Evolutionary conservation across 2,797 vertebrate species (phyloP).

Genomic region (Champsocephalus gunnari): DNA sequence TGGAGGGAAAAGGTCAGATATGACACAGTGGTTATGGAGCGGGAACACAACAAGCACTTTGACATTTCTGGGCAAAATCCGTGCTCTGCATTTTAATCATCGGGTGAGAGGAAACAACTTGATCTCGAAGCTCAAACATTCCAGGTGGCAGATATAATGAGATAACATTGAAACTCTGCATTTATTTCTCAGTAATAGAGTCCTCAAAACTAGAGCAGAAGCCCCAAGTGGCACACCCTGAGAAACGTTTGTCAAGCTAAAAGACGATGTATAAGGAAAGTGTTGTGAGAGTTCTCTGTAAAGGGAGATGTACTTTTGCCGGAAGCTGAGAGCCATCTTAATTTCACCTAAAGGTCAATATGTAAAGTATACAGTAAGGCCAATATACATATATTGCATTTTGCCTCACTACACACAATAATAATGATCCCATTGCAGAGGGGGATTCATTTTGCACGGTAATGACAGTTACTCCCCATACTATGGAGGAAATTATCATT

Average conservation of each 20-base stretch:
- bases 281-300: constrained; percentile 7
- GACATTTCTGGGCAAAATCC: constrained; percentile 74
- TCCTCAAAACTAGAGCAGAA: constrained; percentile 22
- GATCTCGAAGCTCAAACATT: constrained; percentile 10
- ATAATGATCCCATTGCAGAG: constrained; percentile 55
- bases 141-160: constrained; percentile 45
- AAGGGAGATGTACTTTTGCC: constrained; percentile 5
- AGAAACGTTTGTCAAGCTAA: constrained; percentile 33
- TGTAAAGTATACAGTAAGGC: constrained; percentile 10
- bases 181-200: constrained; percentile 24
- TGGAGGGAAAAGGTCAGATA: constrained; percentile 82
- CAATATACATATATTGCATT: constrained; percentile 8
- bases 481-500: constrained; percentile 62
- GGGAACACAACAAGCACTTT: constrained; percentile 71
- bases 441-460: constrained; percentile 57
- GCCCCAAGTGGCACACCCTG: constrained; percentile 9
- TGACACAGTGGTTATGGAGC: constrained; percentile 66
- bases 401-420: constrained; percentile 28
- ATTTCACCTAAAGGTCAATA: constrained; percentile 39
- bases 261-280: constrained; percentile 7
- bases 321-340: background rate
- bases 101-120: constrained; percentile 32
- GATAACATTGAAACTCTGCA: constrained; percentile 28
- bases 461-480: constrained; percentile 60
- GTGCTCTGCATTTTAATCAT: constrained; percentile 69